Evolutionary conservation across 1,140 invertebrate genomes (phyloP).

Genomic region (Stenopsyche tienmushanensis): DNA sequence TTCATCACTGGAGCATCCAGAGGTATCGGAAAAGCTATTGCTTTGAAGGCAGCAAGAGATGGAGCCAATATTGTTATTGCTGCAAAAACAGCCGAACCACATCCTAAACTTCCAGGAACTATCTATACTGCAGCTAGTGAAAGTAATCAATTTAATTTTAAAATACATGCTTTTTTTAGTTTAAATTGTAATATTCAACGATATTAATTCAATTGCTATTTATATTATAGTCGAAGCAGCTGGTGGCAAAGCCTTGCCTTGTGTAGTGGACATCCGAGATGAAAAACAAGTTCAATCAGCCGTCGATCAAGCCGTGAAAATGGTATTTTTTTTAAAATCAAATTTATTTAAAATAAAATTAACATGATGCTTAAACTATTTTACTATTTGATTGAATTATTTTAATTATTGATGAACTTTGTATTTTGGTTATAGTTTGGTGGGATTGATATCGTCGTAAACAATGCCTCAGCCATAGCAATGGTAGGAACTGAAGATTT

Average conservation of each 20-base stretch:
- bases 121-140: constrained; percentile 97
- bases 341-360: background rate
- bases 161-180: background rate
- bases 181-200: background rate
- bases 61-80: constrained; percentile 94
- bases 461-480: constrained; percentile 96
- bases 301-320: constrained; percentile 82
- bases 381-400: background rate
- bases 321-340: constrained; percentile 47
- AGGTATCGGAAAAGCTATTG: constrained; percentile 97
- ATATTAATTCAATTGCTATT: background rate
- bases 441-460: constrained; percentile 92
- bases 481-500: constrained; percentile 84
- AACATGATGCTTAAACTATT: too few relatives aligned
- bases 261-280: constrained; percentile 91
- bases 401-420: background rate
- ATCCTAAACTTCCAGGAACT: constrained; percentile 97
- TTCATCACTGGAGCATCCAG: constrained; percentile 96
- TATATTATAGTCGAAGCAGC: constrained; percentile 77
- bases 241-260: constrained; percentile 89
- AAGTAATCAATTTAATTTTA: constrained; percentile 70
- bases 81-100: constrained; percentile 93
- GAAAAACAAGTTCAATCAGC: constrained; percentile 80
- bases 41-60: constrained; percentile 90
- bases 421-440: constrained; percentile 71